These are phyloP conservation scores for Drosophila parabipectinata DNA, from an alignment of 1,140 invertebrate genomes.

Conservation along the genomic window DNA sequence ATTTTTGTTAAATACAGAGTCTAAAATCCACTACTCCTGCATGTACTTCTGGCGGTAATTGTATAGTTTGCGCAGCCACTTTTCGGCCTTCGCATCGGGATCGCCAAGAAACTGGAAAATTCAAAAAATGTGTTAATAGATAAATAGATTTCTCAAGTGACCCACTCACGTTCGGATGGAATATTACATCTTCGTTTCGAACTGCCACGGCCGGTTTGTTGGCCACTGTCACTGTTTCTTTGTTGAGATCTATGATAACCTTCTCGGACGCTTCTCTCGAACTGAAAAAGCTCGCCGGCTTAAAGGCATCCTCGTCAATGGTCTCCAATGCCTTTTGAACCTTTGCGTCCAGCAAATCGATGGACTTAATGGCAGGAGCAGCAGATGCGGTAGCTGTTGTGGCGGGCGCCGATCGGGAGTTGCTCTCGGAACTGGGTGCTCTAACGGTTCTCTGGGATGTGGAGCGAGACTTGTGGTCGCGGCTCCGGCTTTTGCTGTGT, in stretches of 20 bases:
- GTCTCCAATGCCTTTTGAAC: conserved; percentile 70
- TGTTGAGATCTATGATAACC: conserved; percentile 75
- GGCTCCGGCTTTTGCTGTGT: conserved; percentile 63
- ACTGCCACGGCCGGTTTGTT: conserved; percentile 35
- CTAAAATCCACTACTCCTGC: conserved; percentile 49
- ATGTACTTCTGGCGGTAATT: conserved; percentile 79
- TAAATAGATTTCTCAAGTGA: background rate
- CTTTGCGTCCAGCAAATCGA: conserved; percentile 69
- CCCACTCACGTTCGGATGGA: conserved; percentile 60
- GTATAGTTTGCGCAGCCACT: conserved; percentile 78
- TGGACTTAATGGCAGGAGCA: conserved; percentile 33
- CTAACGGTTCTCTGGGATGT: conserved; percentile 56
- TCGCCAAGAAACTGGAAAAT: conserved; percentile 72
- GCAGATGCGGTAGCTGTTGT: conserved; percentile 14
- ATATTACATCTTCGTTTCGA: conserved; percentile 65
- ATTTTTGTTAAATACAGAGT: conserved; percentile 51
- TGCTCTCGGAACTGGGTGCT: conserved; percentile 64
- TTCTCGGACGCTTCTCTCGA: conserved; percentile 56
- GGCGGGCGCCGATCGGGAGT: conserved; percentile 26
- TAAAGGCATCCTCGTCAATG: conserved; percentile 77
- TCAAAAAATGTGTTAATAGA: background rate
- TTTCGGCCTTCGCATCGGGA: conserved; percentile 67
- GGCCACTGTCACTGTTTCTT: conserved; percentile 64
- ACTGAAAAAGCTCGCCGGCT: conserved; percentile 66
- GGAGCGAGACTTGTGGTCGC: conserved; percentile 62